Percentiles rank a stretch among this genome's conserved stretches.
Evolutionary conservation across 1,140 invertebrate genomes (phyloP).

Genomic region (Microplitis demolitor): DNA sequence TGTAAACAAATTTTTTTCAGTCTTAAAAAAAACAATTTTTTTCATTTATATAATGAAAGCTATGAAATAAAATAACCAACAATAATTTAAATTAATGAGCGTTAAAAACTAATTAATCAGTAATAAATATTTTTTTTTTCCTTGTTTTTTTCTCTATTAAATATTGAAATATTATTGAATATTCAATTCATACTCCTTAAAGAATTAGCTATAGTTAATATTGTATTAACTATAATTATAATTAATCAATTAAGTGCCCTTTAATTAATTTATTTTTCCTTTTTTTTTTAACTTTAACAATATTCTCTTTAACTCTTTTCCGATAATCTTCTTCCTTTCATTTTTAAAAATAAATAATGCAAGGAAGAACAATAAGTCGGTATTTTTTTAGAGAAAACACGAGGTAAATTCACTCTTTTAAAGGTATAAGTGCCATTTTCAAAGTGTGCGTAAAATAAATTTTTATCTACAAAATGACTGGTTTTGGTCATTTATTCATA

Average conservation of each 20-base stretch:
- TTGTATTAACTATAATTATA: neutral
- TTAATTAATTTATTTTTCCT: constrained; percentile 13
- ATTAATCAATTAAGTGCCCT: constrained; percentile 23
- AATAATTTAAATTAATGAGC: neutral
- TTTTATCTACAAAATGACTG: constrained; percentile 7
- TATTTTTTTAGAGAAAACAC: constrained; percentile 18
- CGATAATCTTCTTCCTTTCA: neutral
- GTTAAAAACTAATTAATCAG: constrained; percentile 8
- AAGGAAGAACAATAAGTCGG: constrained; percentile 8
- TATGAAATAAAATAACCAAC: neutral
- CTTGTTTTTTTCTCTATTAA: neutral
- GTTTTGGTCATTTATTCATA: constrained; percentile 8
- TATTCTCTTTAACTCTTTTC: constrained; percentile 9
- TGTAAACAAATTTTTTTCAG: constrained; percentile 39
- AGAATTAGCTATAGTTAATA: neutral
- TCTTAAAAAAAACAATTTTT: constrained; percentile 44
- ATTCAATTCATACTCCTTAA: constrained; percentile 10
- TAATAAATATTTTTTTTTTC: neutral
- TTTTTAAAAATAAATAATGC: neutral
- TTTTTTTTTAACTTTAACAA: constrained; percentile 38
- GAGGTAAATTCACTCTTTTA: constrained; percentile 6
- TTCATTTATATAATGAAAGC: neutral
- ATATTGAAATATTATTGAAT: neutral
- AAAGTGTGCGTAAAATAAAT: constrained; percentile 31
- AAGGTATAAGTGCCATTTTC: constrained; percentile 6